Percentiles rank a stretch among this genome's conserved stretches.
Conservation (phyloP, 2,113 vertebrate species). For the Plecotus auritus region DNA sequence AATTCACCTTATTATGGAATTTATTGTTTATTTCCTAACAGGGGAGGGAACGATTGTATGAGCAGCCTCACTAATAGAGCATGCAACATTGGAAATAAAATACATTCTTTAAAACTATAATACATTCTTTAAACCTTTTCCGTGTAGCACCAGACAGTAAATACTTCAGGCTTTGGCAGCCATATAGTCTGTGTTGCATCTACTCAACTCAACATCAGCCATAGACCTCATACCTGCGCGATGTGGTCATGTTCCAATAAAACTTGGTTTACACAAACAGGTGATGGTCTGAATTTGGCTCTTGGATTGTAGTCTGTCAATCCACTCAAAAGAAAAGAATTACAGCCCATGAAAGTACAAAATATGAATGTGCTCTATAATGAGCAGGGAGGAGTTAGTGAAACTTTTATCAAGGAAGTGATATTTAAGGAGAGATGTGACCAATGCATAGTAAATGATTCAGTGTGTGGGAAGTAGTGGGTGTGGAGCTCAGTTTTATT, state of each 20-base stretch:
- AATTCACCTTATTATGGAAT: neutral
- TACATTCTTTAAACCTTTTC: neutral
- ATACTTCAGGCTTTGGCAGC: neutral
- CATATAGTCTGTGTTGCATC: neutral
- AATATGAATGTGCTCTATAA: neutral
- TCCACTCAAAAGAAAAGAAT: neutral
- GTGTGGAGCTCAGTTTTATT: neutral
- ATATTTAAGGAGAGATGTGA: neutral
- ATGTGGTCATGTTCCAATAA: neutral
- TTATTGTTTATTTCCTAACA: neutral
- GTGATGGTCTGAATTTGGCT: neutral
- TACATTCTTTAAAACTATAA: neutral
- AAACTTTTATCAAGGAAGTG: neutral
- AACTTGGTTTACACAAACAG: neutral
- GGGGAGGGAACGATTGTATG: neutral
- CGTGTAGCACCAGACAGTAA: neutral
- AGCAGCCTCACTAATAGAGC: neutral
- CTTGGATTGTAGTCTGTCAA: neutral
- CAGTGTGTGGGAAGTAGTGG: neutral
- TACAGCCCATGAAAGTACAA: neutral
- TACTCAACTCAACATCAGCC: fast-evolving
- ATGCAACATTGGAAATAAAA: neutral
- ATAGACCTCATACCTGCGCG: no score
- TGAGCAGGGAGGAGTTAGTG: neutral
- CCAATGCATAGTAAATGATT: neutral